Evolutionary conservation across 2,113 vertebrate genomes (phyloP).

Genomic region (Prietella phreatophila): DNA sequence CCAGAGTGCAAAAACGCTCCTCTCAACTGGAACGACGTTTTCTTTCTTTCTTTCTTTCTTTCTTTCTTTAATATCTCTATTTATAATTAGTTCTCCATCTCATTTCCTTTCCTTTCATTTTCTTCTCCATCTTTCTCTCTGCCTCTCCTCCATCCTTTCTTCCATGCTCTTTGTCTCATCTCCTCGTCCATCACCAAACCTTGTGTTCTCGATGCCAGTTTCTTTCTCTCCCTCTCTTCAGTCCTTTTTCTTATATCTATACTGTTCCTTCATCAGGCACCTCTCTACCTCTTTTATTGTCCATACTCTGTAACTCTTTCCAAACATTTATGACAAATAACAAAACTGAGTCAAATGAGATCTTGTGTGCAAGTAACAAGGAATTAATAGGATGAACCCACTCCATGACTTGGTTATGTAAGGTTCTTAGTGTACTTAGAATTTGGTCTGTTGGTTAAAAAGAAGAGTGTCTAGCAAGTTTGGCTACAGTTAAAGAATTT

Average conservation of each 20-base stretch:
- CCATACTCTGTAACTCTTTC: background rate
- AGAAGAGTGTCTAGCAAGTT: background rate
- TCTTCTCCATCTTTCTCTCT: background rate
- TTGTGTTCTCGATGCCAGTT: background rate
- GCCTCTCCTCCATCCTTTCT: background rate
- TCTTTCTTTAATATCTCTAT: background rate
- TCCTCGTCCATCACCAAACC: background rate
- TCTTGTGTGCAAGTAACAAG: background rate
- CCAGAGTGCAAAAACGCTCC: background rate
- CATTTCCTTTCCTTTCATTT: background rate
- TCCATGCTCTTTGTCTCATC: background rate
- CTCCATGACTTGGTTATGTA: background rate
- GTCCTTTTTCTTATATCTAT: background rate
- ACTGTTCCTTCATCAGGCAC: background rate
- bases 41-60: background rate
- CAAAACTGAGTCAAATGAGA: background rate
- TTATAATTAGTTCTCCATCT: background rate
- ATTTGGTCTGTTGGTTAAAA: background rate
- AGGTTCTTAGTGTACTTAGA: too few relatives aligned
- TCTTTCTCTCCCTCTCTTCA: background rate
- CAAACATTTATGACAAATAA: background rate
- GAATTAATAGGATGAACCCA: background rate
- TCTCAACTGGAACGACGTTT: background rate
- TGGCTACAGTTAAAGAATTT: background rate
- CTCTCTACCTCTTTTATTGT: background rate